Percentiles rank a stretch among this genome's conserved stretches.
phyloP scores from a whole-genome alignment of 2,797 vertebrate species.

The Schizopygopsis pylzovi region DNA sequence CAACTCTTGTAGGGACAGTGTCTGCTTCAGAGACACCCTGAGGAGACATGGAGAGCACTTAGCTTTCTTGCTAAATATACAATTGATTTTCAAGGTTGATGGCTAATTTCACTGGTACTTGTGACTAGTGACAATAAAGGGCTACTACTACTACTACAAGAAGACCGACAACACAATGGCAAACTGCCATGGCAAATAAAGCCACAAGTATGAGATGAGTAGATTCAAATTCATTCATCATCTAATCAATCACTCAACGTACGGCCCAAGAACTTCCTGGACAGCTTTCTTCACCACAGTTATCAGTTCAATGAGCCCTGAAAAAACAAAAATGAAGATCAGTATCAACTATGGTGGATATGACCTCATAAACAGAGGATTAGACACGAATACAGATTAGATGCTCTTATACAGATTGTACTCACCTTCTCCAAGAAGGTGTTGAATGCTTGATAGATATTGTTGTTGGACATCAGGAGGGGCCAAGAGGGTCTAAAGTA shows the following conservation, averaged over 20 bases:
- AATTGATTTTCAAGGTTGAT: no score
- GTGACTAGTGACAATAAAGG: no score
- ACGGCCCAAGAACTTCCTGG: constrained; percentile 88
- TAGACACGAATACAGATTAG: background rate
- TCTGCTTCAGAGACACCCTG: constrained; percentile 93
- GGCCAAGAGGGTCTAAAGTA: constrained; percentile 81
- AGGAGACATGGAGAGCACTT: constrained; percentile 36
- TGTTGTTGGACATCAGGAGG: constrained; percentile 97
- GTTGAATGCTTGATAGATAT: constrained; percentile 97
- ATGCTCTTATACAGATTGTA: background rate
- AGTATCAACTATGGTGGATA: background rate
- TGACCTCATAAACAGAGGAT: background rate
- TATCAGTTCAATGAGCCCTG: constrained; percentile 90
- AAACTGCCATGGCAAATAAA: background rate
- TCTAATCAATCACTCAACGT: constrained; percentile 53
- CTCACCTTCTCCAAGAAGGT: constrained; percentile 93
- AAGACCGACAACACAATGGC: background rate
- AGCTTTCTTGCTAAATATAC: background rate
- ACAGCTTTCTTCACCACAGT: constrained; percentile 92
- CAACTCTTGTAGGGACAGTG: constrained; percentile 89
- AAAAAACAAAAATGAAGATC: constrained; percentile 15
- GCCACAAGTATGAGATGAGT: background rate
- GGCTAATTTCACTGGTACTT: no score
- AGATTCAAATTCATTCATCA: background rate
- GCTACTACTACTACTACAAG: background rate